Evolutionary conservation across 2,113 vertebrate species (phyloP).

Genomic region (Nipponia nippon): DNA sequence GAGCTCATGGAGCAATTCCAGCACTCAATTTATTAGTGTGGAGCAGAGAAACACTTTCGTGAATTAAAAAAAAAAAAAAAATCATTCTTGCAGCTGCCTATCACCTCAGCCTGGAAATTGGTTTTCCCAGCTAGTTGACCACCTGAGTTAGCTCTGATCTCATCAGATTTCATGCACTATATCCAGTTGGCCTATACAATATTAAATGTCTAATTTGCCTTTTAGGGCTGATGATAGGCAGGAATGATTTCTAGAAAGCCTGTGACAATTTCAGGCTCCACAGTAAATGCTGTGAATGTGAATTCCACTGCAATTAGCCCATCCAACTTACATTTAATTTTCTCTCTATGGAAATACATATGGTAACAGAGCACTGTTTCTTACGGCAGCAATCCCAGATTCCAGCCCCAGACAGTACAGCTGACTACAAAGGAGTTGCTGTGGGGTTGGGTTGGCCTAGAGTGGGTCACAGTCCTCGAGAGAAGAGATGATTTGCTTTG

Average conservation of each 20-base stretch:
- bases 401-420: background rate
- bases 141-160: background rate
- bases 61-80: background rate
- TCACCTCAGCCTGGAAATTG: background rate
- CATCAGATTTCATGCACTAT: background rate
- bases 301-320: constrained; percentile 79
- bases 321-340: background rate
- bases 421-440: background rate
- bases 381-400: background rate
- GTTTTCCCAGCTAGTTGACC: background rate
- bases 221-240: constrained; percentile 71
- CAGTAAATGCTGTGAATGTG: constrained; percentile 77
- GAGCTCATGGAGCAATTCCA: background rate
- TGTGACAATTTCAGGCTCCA: constrained; percentile 74
- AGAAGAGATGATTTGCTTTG: background rate
- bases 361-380: background rate
- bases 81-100: background rate
- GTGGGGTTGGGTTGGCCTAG: background rate
- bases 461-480: background rate
- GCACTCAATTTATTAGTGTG: background rate
- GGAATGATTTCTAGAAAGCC: constrained; percentile 76
- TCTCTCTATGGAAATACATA: background rate
- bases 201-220: constrained; percentile 46
- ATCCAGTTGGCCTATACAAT: background rate
- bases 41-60: background rate